A percentile compares a stretch with the other conserved stretches of the same genome.
Conservation (phyloP, 2,113 vertebrate genomes). For the Dromiciops gliroides region DNA sequence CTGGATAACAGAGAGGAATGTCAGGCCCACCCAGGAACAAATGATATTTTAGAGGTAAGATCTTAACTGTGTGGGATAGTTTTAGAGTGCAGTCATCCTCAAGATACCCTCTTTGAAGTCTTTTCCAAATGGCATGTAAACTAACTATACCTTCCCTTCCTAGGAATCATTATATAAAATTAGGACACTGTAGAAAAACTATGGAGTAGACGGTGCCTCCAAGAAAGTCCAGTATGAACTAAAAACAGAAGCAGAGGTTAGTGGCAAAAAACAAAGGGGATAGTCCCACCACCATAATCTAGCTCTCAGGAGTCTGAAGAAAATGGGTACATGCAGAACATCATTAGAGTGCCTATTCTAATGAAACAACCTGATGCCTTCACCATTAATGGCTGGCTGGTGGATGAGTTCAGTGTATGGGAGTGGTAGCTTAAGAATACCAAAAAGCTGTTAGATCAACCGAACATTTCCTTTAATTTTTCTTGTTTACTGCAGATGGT, state of each 20-base stretch:
- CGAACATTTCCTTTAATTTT: constrained; percentile 42
- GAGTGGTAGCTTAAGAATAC: constrained; percentile 30
- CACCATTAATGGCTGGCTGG: background rate
- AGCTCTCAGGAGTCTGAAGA: background rate
- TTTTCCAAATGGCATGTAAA: background rate
- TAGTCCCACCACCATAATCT: background rate
- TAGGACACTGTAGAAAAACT: background rate
- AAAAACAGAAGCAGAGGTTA: background rate
- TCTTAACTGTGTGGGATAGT: background rate
- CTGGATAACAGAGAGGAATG: background rate
- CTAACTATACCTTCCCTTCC: background rate
- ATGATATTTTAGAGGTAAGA: background rate
- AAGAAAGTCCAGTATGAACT: background rate
- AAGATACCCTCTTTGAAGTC: background rate
- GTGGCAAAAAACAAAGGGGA: background rate
- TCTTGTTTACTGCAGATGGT: constrained; percentile 39
- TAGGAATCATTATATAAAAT: background rate
- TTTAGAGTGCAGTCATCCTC: background rate
- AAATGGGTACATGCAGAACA: background rate
- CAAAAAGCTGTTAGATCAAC: background rate
- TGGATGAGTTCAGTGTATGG: background rate
- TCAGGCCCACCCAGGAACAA: background rate
- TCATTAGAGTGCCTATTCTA: background rate
- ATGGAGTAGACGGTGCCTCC: background rate
- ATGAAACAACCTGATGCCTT: constrained; percentile 5